These are phyloP conservation scores for Holacanthella duospinosa DNA, from an alignment of 2,888 invertebrate genomes.

Conservation along the genomic window DNA sequence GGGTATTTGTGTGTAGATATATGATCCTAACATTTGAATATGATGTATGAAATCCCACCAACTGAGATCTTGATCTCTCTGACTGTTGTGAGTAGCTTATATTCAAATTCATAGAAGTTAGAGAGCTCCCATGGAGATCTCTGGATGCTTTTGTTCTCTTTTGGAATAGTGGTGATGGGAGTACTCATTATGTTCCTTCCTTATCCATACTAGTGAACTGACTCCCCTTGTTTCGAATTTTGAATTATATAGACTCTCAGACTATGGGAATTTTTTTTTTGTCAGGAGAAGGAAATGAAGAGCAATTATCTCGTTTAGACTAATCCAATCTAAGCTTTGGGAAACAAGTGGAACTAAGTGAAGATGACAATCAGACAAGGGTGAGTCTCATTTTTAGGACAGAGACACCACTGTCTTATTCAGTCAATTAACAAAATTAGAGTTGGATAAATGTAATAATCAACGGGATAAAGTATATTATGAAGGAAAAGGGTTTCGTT, in stretches of 20 bases:
- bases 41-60: background rate
- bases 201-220: background rate
- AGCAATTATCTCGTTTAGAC: slow-evolving; percentile 2
- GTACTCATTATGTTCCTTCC: background rate
- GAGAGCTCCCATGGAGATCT: background rate
- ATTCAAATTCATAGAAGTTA: background rate
- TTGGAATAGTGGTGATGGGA: background rate
- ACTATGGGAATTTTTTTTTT: background rate
- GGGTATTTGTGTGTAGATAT: background rate
- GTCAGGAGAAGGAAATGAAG: background rate
- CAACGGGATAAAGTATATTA: too few species aligned
- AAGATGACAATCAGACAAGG: background rate
- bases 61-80: background rate
- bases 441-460: too few species aligned
- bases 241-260: background rate
- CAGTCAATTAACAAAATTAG: slow-evolving; percentile 2
- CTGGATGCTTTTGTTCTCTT: background rate
- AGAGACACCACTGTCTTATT: background rate
- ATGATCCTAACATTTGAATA: background rate
- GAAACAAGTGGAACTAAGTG: background rate
- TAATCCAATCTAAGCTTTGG: background rate
- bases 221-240: background rate
- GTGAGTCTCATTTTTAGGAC: background rate
- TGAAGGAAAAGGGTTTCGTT: too few species aligned
- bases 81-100: background rate